A percentile compares a stretch with the other conserved stretches of the same genome.
Conservation (phyloP, 1,140 invertebrate species). For the Nephila pilipes region DNA sequence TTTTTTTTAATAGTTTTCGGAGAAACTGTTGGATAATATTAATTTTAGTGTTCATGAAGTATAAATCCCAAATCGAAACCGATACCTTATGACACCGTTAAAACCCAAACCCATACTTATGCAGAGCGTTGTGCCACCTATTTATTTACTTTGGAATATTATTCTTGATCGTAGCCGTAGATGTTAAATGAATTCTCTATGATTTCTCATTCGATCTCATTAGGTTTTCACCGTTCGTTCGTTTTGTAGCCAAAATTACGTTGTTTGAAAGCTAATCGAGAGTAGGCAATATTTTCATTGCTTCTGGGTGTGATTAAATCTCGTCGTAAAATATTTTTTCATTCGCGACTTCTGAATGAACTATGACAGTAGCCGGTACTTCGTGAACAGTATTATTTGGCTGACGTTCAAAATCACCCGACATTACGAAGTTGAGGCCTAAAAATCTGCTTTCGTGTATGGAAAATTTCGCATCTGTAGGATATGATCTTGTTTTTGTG, state of each 20-base stretch:
- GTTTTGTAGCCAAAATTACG: conserved; percentile 26
- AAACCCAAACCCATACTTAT: background rate
- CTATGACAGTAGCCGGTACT: conserved; percentile 51
- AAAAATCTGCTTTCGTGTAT: conserved; percentile 75
- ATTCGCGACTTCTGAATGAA: conserved; percentile 44
- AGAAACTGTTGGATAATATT: too few relatives aligned
- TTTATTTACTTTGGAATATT: background rate
- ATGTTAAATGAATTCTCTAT: background rate
- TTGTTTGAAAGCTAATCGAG: conserved; percentile 19
- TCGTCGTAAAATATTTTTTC: conserved; percentile 21
- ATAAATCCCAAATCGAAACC: too few relatives aligned
- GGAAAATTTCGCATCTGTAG: conserved; percentile 39
- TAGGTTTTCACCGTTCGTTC: conserved; percentile 23
- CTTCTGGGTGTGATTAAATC: conserved; percentile 38
- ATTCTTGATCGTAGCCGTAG: background rate
- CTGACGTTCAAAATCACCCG: conserved; percentile 56
- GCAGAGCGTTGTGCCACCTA: background rate
- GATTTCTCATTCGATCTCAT: background rate
- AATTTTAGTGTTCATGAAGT: too few relatives aligned
- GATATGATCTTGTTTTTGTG: conserved; percentile 58
- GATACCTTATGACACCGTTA: too few relatives aligned
- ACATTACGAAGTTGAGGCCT: conserved; percentile 64
- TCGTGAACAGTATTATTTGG: conserved; percentile 69
- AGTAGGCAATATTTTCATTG: conserved; percentile 22
- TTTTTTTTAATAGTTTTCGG: too few relatives aligned